A percentile compares a stretch with the other conserved stretches of the same genome.
Conservation (phyloP, 92 coral and sea anemone genomes). For the Plumapathes pennacea region DNA sequence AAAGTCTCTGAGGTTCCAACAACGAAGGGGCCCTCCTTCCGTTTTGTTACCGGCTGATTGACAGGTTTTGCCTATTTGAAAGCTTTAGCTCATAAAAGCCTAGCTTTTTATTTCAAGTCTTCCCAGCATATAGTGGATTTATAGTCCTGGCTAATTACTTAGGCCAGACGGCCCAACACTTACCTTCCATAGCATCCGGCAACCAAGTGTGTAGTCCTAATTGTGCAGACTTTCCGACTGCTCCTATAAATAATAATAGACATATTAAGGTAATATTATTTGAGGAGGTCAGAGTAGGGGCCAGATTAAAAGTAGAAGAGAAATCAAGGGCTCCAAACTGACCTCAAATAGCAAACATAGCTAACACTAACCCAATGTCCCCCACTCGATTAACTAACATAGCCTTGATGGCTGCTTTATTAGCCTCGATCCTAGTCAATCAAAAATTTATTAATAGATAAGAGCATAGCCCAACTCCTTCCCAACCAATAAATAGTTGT, state of each 20-base stretch:
- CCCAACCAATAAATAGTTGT: constrained; percentile 87
- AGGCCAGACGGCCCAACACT: constrained; percentile 88
- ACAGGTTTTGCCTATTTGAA: constrained; percentile 42
- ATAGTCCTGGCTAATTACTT: constrained; percentile 81
- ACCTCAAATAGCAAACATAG: constrained; percentile 73
- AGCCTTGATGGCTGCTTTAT: constrained; percentile 81
- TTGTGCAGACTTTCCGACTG: constrained; percentile 88
- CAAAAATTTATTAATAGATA: constrained; percentile 80
- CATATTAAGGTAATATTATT: constrained; percentile 66
- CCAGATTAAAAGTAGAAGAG: constrained; percentile 69
- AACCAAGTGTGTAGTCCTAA: constrained; percentile 84
- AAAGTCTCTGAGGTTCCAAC: constrained; percentile 89
- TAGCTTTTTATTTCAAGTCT: constrained; percentile 40
- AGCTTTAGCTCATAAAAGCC: constrained; percentile 1
- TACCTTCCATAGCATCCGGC: constrained; percentile 94
- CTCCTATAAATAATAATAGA: constrained; percentile 74
- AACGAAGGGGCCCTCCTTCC: constrained; percentile 67
- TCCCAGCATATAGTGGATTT: constrained; percentile 85
- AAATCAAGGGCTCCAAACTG: constrained; percentile 79
- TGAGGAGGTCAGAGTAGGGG: constrained; percentile 48
- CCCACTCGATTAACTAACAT: constrained; percentile 83
- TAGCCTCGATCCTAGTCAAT: constrained; percentile 72
- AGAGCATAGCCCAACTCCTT: constrained; percentile 85
- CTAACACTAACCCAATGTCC: constrained; percentile 79
- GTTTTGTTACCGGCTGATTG: constrained; percentile 87